Percentiles rank a stretch among this genome's conserved stretches.
phyloP scores from a whole-genome alignment of 2,113 vertebrate genomes.

The Triplophysa siluroides region DNA sequence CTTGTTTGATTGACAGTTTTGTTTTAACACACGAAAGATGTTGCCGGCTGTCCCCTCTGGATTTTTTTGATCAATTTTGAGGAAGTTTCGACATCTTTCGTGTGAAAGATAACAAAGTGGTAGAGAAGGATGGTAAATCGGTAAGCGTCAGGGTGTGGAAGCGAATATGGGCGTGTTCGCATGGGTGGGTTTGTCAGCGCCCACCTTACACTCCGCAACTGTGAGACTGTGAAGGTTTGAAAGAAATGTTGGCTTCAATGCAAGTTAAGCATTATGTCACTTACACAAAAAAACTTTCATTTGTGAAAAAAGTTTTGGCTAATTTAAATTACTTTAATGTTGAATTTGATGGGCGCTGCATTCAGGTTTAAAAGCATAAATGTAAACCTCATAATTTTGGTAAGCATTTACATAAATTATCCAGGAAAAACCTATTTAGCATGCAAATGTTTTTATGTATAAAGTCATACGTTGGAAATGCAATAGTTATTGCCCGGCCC shows the following conservation, averaged over 20 bases:
- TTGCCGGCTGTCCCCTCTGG: constrained; percentile 51
- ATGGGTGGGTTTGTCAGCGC: constrained; percentile 9
- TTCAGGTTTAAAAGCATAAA: no score
- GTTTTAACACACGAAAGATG: constrained; percentile 46
- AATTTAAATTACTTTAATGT: no score
- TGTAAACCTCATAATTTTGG: no score
- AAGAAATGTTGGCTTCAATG: neutral
- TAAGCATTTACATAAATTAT: no score
- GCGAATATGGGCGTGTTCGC: constrained; percentile 10
- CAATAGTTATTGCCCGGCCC: no score
- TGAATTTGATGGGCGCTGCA: no score
- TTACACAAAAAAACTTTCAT: no score
- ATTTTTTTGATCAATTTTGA: constrained; percentile 61
- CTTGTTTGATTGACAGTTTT: constrained; percentile 10
- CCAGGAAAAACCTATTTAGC: no score
- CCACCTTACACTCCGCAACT: constrained; percentile 18
- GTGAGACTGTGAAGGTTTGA: constrained; percentile 5
- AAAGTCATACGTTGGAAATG: no score
- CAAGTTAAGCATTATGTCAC: no score
- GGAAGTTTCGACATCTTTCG: constrained; percentile 56
- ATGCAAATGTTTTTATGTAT: no score
- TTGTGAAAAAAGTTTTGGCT: no score
- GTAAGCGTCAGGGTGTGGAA: constrained; percentile 32
- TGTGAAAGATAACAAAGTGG: constrained; percentile 48
- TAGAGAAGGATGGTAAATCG: neutral